Evolutionary conservation across 2,113 vertebrate genomes (phyloP).

Genomic region (Salminus brasiliensis): DNA sequence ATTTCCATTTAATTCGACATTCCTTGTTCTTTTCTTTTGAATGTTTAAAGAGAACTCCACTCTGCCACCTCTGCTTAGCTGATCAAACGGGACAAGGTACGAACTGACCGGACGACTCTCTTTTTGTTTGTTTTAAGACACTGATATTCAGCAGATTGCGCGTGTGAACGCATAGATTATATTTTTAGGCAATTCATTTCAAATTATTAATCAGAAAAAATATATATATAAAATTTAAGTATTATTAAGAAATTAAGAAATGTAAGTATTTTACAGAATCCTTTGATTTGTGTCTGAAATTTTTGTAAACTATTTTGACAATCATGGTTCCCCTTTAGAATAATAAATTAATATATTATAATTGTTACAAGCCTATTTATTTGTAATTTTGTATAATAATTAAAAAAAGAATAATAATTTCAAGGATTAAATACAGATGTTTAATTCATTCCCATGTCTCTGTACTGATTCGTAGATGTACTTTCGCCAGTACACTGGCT

Average conservation of each 20-base stretch:
- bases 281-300: background rate
- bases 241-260: background rate
- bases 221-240: background rate
- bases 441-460: background rate
- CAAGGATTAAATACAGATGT: background rate
- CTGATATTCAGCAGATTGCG: background rate
- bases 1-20: background rate
- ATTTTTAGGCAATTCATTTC: background rate
- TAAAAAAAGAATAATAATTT: background rate
- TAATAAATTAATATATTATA: slow-evolving; percentile 34
- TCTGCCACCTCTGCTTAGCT: background rate
- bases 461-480: background rate
- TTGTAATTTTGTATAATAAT: slow-evolving; percentile 12
- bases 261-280: background rate
- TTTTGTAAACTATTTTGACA: slow-evolving; percentile 19
- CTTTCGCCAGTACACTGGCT: too few relatives aligned
- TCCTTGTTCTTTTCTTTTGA: slow-evolving; percentile 4
- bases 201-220: background rate
- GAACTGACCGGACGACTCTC: background rate
- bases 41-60: background rate
- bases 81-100: background rate
- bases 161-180: background rate
- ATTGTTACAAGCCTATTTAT: slow-evolving; percentile 29
- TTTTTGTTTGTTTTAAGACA: background rate
- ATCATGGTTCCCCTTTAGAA: slow-evolving; percentile 1